Evolutionary conservation across 1,140 invertebrate genomes (phyloP).

Genomic region (Chrysomallon squamiferum): DNA sequence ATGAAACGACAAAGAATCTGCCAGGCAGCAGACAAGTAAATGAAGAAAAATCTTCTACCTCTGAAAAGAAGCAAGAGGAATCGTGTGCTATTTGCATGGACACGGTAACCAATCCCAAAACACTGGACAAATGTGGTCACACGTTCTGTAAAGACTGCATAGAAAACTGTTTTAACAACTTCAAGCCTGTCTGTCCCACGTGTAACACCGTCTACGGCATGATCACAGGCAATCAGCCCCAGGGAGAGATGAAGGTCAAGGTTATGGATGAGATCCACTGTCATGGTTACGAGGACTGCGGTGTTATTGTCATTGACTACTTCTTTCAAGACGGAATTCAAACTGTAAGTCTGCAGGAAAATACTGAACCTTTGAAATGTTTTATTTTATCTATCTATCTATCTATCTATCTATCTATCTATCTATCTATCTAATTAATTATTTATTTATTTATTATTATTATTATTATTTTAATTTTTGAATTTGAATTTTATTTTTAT

Average conservation of each 20-base stretch:
- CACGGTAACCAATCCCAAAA: not conserved
- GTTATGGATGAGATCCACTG: not conserved
- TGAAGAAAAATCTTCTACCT: too few relatives aligned
- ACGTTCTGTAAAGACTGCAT: slow-evolving; percentile 14
- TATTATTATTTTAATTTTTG: too few relatives aligned
- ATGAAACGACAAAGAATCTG: too few relatives aligned
- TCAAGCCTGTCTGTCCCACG: slow-evolving; percentile 19
- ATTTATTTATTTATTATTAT: too few relatives aligned
- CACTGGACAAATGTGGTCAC: slow-evolving; percentile 14
- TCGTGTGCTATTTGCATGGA: not conserved
- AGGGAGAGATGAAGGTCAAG: slow-evolving; percentile 1
- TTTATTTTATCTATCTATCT: too few relatives aligned
- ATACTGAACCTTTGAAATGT: too few relatives aligned
- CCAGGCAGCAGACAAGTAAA: too few relatives aligned
- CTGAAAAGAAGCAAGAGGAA: too few relatives aligned
- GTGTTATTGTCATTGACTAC: slow-evolving; percentile 25
- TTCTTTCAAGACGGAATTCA: slow-evolving; percentile 17
- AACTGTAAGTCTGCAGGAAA: slow-evolving; percentile 20
- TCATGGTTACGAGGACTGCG: slow-evolving; percentile 11
- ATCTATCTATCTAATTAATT: too few relatives aligned
- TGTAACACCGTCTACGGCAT: slow-evolving; percentile 17
- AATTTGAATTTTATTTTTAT: too few relatives aligned
- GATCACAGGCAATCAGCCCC: slow-evolving; percentile 16
- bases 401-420: too few relatives aligned
- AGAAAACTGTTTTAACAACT: slow-evolving; percentile 2